phyloP scores from a whole-genome alignment of 2,113 vertebrate genomes.

The Lepus timidus region DNA sequence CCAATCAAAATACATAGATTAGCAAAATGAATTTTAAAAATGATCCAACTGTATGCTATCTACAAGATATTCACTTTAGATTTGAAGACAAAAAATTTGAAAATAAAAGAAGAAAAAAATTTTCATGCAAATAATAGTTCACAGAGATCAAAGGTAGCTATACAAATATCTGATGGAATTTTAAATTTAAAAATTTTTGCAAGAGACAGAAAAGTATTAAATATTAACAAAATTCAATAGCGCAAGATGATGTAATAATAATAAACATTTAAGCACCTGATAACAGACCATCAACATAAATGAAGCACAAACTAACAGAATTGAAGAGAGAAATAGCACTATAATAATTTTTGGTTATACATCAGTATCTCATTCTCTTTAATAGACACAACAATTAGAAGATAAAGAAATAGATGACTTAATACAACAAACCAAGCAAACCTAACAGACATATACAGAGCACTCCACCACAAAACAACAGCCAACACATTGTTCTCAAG shows the following conservation, averaged over 20 bases:
- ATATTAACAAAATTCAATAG: not conserved
- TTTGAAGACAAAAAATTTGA: not conserved
- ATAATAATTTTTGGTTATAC: not conserved
- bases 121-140: not conserved
- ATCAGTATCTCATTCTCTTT: not conserved
- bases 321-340: not conserved
- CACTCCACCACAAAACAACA: not conserved
- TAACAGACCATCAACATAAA: not conserved
- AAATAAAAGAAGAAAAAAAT: not conserved
- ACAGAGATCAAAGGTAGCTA: not conserved
- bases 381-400: not conserved
- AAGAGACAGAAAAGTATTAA: not conserved
- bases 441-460: not conserved
- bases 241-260: not conserved
- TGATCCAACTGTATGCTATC: not conserved
- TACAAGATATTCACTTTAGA: not conserved
- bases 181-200: not conserved
- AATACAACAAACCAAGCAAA: not conserved
- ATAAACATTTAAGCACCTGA: not conserved
- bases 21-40: not conserved
- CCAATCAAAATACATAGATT: not conserved
- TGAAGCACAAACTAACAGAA: not conserved
- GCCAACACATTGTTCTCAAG: not conserved
- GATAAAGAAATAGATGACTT: not conserved
- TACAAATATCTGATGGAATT: not conserved